Conservation (phyloP, 2,797 vertebrate species). For the Sparidentex hasta region DNA sequence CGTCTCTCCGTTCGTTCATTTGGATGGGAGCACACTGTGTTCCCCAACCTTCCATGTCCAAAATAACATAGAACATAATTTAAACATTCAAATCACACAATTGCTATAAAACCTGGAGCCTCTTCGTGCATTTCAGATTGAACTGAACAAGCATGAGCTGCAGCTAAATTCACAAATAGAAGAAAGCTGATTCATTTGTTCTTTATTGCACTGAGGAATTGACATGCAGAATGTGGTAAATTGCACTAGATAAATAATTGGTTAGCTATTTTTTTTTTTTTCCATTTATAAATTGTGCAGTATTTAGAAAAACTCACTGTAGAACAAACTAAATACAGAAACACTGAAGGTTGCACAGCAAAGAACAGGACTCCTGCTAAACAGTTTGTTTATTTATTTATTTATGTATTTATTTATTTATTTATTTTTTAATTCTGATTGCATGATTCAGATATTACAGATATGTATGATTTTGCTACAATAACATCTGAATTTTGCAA, state of each 20-base stretch:
- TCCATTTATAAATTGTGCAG: not conserved
- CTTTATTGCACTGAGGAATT: no score
- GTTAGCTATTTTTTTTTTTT: not conserved
- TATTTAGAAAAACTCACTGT: not conserved
- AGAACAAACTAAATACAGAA: not conserved
- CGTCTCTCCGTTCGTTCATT: slow-evolving; percentile 13
- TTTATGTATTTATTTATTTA: no score
- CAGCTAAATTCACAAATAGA: not conserved
- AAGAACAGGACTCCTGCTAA: not conserved
- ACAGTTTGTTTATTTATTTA: not conserved
- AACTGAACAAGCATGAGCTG: not conserved
- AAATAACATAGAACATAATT: slow-evolving; percentile 23
- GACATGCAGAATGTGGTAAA: not conserved
- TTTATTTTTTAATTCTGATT: not conserved
- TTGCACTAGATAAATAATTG: not conserved
- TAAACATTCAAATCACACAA: slow-evolving; percentile 45
- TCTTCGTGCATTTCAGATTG: slow-evolving; percentile 12
- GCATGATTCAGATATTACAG: not conserved
- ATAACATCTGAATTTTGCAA: not conserved
- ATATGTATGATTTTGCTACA: not conserved
- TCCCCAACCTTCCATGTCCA: slow-evolving; percentile 22
- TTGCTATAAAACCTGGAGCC: not conserved
- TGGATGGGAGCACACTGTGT: slow-evolving; percentile 28
- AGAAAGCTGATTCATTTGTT: not conserved
- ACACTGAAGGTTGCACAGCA: not conserved